phyloP scores from a whole-genome alignment of 2,888 invertebrate species.

The Drepanosiphum platanoidis region DNA sequence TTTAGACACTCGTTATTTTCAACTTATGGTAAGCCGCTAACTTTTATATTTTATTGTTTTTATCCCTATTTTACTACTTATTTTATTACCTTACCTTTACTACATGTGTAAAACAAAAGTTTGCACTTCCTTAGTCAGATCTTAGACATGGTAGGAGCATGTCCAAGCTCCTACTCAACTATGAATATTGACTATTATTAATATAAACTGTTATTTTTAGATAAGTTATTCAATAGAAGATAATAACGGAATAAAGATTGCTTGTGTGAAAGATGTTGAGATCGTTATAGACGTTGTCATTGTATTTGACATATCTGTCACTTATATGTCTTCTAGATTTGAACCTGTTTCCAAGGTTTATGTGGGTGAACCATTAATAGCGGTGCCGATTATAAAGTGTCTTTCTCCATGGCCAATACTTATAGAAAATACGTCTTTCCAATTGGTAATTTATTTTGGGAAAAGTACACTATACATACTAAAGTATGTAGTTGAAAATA shows the following conservation, averaged over 20 bases:
- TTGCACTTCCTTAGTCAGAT: no score
- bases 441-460: conserved; percentile 63
- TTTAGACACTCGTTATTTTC: conserved; percentile 72
- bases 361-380: conserved; percentile 75
- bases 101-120: neutral
- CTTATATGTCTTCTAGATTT: conserved; percentile 75
- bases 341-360: conserved; percentile 75
- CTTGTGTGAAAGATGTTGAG: conserved; percentile 67
- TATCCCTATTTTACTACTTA: neutral
- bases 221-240: conserved; percentile 67
- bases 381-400: conserved; percentile 77
- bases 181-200: no score
- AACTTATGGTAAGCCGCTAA: conserved; percentile 70
- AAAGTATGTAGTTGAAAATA: conserved; percentile 65
- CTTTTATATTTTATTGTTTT: conserved; percentile 15
- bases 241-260: conserved; percentile 67
- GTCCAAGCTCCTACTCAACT: no score
- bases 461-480: conserved; percentile 63
- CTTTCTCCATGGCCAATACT: conserved; percentile 75
- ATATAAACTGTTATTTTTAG: no score
- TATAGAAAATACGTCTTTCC: conserved; percentile 63
- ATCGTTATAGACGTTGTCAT: conserved; percentile 72
- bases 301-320: conserved; percentile 77
- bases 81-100: neutral
- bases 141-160: no score